Base-by-base conservation (phyloP, 2,888 invertebrate species). In the Lydus trimaculatus region DNA sequence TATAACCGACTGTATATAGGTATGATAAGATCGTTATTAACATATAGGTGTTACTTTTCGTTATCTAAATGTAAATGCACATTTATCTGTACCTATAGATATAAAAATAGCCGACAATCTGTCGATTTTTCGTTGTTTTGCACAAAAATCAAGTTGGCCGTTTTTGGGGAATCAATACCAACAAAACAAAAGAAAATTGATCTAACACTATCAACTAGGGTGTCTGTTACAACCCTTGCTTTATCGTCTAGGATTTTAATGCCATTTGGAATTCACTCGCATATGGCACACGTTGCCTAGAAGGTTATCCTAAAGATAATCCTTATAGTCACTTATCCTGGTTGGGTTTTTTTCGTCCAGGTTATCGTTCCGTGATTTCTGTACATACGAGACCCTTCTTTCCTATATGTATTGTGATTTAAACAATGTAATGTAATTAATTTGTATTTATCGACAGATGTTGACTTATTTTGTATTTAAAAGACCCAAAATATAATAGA, bases 251-350 rank as follows among this genome's bases (percentile, higher is more conserved):
- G 75, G 71, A 75, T 73, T 68, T 76, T 78, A 78, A 77, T 79
- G 73, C 73, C 74, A 75, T 76, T 75, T 75, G 71, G 71, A 79
- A 79, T 79, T 78, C 78, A 79, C 79, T 80, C 79, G 76, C 77
- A 79, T 79, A 79, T 79, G 79, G 79, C n/a, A n/a, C n/a, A n/a
- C n/a, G n/a, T 78, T 72, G n/a, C n/a, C n/a, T n/a, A n/a, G n/a
- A n/a, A 75, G 78, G 76, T 79, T 78, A 79, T 78, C 74, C 43
- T n/a, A 74, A 67, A 77, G 78, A 79, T 80, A 79, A 80, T 78
- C 75, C 77, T 65, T 67, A 76, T 28, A 28, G n/a, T n/a, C n/a
- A n/a, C n/a, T n/a, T n/a, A n/a, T n/a, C n/a, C n/a, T n/a, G n/a
- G n/a, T n/a, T n/a, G n/a, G n/a, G n/a, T n/a, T n/a, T n/a, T n/a